Conservation (phyloP, 2,797 vertebrate genomes). For the Enteromius trimaculatus region DNA sequence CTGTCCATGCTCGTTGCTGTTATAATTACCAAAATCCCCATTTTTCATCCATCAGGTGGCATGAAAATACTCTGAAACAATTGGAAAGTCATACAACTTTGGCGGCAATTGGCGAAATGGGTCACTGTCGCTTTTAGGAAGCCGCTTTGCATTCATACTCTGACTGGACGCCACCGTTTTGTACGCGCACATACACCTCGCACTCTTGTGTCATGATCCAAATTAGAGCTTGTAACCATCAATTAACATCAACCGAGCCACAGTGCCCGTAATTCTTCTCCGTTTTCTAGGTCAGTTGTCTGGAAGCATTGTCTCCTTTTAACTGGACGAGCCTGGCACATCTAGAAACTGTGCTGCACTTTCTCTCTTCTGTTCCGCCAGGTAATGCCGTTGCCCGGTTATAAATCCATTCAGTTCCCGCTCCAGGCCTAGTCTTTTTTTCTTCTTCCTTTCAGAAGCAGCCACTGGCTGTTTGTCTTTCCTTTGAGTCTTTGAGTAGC, state of each 20-base stretch:
- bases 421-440: slow-evolving; percentile 24
- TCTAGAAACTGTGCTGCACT: slow-evolving; percentile 16
- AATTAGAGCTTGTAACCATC: slow-evolving; percentile 56
- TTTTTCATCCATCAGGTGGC: neutral
- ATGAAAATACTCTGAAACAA: neutral
- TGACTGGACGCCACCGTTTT: neutral
- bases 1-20: slow-evolving; percentile 17
- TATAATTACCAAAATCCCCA: slow-evolving; percentile 5
- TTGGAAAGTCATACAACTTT: neutral
- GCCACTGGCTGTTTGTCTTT: slow-evolving; percentile 53
- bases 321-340: slow-evolving; percentile 33
- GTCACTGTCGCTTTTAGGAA: slow-evolving; percentile 28
- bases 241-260: slow-evolving; percentile 51
- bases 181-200: slow-evolving; percentile 16
- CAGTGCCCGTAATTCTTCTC: neutral
- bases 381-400: slow-evolving; percentile 11
- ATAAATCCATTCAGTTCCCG: slow-evolving; percentile 27
- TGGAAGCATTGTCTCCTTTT: slow-evolving; percentile 31
- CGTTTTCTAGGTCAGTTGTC: slow-evolving; percentile 55
- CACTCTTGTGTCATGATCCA: slow-evolving; percentile 38
- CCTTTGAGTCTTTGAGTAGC: slow-evolving; percentile 73
- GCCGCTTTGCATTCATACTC: neutral
- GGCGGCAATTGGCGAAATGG: slow-evolving; percentile 14
- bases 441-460: slow-evolving; percentile 41
- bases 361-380: slow-evolving; percentile 19